A percentile compares a stretch with the other conserved stretches of the same genome.
These are phyloP conservation scores for Pristionchus japonicus DNA, from an alignment of 2,888 invertebrate genomes.

Conservation along the genomic window DNA sequence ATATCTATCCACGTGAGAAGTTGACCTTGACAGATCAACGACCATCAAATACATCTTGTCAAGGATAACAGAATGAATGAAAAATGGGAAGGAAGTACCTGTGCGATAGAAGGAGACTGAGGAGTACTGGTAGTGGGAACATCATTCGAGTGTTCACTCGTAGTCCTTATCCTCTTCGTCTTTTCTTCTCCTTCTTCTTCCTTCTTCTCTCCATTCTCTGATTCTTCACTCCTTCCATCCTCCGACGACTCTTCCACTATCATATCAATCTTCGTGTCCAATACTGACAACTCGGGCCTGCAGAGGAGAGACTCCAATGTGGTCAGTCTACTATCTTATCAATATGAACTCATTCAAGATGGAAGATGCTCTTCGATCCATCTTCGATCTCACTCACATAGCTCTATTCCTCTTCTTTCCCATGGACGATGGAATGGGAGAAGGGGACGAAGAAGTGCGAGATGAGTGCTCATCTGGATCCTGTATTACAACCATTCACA, in stretches of 20 bases:
- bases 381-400: constrained; percentile 1
- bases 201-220: not conserved
- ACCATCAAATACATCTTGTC: not conserved
- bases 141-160: constrained; percentile 1
- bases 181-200: constrained; percentile 17
- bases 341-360: not conserved
- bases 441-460: not conserved
- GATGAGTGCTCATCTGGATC: not conserved
- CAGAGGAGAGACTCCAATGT: not conserved
- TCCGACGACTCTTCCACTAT: constrained; percentile 1
- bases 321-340: constrained; percentile 21
- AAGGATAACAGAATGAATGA: no score
- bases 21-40: not conserved
- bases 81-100: not conserved
- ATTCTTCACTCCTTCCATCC: not conserved
- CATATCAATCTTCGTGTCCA: constrained; percentile 41
- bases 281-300: constrained; percentile 20
- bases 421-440: not conserved
- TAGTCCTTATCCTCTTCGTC: not conserved
- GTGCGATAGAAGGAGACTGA: not conserved
- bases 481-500: not conserved
- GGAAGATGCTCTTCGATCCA: not conserved
- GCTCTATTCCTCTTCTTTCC: constrained; percentile 7
- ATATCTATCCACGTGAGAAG: not conserved
- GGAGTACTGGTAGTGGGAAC: not conserved